Evolutionary conservation across 2,888 invertebrate species (phyloP).

Genomic region (Apodemia duryi): DNA sequence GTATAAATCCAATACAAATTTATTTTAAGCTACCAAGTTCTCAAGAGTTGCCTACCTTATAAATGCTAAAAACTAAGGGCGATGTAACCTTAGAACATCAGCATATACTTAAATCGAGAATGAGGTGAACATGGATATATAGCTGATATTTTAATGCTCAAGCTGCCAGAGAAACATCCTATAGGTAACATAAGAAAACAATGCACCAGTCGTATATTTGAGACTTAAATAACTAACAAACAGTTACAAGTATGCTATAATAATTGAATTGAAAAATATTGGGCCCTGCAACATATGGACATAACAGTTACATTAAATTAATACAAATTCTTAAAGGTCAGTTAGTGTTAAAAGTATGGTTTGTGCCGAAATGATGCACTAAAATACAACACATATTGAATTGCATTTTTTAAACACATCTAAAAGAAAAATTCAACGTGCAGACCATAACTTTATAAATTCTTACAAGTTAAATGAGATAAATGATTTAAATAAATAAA

Average conservation of each 20-base stretch:
- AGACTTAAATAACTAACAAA: conserved; percentile 13
- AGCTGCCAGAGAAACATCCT: conserved; percentile 6
- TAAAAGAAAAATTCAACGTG: not conserved
- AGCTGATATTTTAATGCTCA: conserved; percentile 1
- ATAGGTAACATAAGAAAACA: conserved; percentile 12
- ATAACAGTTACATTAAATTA: conserved; percentile 16
- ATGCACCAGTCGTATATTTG: conserved; percentile 10
- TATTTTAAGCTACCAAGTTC: not conserved
- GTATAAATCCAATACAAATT: not conserved
- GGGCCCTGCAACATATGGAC: conserved; percentile 20
- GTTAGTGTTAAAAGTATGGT: not conserved
- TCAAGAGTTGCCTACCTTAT: not conserved
- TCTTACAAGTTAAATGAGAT: not conserved
- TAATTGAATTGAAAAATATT: conserved; percentile 16
- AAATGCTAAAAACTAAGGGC: conserved; percentile 5
- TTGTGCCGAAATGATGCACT: conserved; percentile 8
- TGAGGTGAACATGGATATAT: not conserved
- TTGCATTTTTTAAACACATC: not conserved
- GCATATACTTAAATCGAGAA: not conserved
- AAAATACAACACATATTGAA: not conserved
- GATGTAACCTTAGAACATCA: conserved; percentile 8
- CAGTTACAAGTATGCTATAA: not conserved
- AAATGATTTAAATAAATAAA: not conserved
- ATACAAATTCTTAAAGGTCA: conserved; percentile 14
- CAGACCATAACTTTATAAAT: not conserved